Conservation (phyloP, 2,113 vertebrate species). For the Sebastes fasciatus region DNA sequence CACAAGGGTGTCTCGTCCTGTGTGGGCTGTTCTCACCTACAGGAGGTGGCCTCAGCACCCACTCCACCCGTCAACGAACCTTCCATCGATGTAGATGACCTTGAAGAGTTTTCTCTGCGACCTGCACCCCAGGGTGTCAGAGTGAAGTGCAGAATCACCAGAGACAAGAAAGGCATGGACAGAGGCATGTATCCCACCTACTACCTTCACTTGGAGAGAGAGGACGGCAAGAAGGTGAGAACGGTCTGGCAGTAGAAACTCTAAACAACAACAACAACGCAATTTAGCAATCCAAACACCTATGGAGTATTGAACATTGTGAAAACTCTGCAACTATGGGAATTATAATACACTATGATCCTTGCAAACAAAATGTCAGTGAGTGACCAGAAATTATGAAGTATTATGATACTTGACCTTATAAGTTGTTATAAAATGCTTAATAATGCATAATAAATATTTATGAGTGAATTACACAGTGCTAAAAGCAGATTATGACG, state of each 20-base stretch:
- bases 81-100: conserved; percentile 91
- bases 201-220: conserved; percentile 97
- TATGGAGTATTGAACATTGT: background rate
- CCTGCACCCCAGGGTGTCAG: conserved; percentile 95
- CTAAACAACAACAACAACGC: background rate
- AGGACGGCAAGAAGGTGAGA: conserved; percentile 98
- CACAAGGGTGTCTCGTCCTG: conserved; percentile 1
- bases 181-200: conserved; percentile 99
- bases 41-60: conserved; percentile 96
- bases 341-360: background rate
- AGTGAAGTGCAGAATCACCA: conserved; percentile 97
- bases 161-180: conserved; percentile 99
- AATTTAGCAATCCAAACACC: background rate
- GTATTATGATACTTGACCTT: background rate
- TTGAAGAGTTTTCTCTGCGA: conserved; percentile 94
- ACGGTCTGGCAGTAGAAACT: background rate
- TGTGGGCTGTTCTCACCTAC: conserved; percentile 24
- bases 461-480: background rate
- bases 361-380: background rate
- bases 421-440: background rate
- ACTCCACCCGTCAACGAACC: conserved; percentile 90
- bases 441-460: background rate
- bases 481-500: background rate
- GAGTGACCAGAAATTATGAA: background rate
- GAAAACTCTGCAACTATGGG: background rate